Conservation (phyloP, 2,113 vertebrate species). For the Herpailurus yagouaroundi region DNA sequence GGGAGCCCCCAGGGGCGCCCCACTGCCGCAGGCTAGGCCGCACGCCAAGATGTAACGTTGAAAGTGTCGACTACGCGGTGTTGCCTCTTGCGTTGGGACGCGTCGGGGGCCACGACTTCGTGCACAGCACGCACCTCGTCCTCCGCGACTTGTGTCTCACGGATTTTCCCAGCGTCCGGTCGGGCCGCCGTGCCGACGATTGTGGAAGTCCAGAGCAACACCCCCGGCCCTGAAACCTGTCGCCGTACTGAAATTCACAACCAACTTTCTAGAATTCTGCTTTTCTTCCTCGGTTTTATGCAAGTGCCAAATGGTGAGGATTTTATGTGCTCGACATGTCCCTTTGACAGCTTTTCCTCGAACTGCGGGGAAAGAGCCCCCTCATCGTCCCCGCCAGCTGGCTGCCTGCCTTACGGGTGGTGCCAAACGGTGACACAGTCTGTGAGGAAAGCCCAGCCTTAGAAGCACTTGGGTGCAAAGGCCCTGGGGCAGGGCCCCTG, state of each 20-base stretch:
- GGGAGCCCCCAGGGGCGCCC: too few relatives aligned
- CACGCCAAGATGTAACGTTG: background rate
- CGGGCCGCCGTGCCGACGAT: fast-evolving
- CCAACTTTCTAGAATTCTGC: background rate
- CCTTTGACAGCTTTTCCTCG: background rate
- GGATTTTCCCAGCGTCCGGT: fast-evolving
- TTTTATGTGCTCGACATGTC: background rate
- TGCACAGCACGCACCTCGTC: too few relatives aligned
- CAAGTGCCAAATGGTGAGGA: background rate
- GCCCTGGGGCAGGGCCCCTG: background rate
- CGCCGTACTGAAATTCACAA: fast-evolving
- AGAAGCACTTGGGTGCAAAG: background rate
- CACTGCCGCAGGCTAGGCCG: background rate
- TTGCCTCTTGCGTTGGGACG: background rate
- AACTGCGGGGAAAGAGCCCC: background rate
- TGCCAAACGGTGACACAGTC: too few relatives aligned
- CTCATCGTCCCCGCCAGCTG: background rate
- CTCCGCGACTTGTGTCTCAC: too few relatives aligned
- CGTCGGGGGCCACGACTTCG: fast-evolving
- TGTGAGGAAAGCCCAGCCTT: background rate
- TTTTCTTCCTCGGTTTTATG: fast-evolving
- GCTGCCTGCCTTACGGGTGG: fast-evolving
- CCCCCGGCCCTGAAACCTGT: background rate
- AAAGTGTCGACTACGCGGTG: too few relatives aligned
- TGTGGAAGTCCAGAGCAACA: background rate